These are phyloP conservation scores for Amiota minor DNA, from an alignment of 2,888 invertebrate genomes.

Conservation along the genomic window DNA sequence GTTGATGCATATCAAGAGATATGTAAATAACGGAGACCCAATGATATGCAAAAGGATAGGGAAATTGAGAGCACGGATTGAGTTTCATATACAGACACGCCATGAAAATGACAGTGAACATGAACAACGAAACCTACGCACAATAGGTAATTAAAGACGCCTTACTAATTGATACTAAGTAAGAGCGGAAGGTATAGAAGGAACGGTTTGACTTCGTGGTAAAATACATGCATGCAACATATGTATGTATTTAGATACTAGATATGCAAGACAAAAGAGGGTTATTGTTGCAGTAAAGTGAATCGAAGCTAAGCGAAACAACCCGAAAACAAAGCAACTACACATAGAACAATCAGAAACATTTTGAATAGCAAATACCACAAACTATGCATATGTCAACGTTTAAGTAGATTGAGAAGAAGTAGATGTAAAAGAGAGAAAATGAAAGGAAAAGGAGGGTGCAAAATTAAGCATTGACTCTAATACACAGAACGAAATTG, in stretches of 20 bases:
- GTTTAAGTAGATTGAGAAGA: not conserved
- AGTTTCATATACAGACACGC: not conserved
- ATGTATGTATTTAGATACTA: too few species aligned
- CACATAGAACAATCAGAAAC: not conserved
- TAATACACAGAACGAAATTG: not conserved
- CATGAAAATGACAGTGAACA: not conserved
- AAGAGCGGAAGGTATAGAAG: not conserved
- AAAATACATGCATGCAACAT: too few species aligned
- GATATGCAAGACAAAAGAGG: not conserved
- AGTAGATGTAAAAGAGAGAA: not conserved
- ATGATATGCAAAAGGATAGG: not conserved
- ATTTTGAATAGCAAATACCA: constrained; percentile 24
- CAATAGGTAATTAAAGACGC: not conserved
- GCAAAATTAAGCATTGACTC: not conserved
- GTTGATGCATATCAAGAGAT: constrained; percentile 2
- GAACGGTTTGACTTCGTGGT: not conserved
- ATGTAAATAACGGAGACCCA: not conserved
- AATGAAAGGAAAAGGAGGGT: not conserved
- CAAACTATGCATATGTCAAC: constrained; percentile 2
- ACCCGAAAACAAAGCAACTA: too few species aligned
- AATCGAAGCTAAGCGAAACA: not conserved
- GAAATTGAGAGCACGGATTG: too few species aligned
- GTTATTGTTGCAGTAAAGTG: not conserved
- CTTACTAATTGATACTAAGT: not conserved
- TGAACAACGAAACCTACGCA: not conserved